Conservation (phyloP, 2,888 invertebrate genomes). For the Strigamia crassipes region DNA sequence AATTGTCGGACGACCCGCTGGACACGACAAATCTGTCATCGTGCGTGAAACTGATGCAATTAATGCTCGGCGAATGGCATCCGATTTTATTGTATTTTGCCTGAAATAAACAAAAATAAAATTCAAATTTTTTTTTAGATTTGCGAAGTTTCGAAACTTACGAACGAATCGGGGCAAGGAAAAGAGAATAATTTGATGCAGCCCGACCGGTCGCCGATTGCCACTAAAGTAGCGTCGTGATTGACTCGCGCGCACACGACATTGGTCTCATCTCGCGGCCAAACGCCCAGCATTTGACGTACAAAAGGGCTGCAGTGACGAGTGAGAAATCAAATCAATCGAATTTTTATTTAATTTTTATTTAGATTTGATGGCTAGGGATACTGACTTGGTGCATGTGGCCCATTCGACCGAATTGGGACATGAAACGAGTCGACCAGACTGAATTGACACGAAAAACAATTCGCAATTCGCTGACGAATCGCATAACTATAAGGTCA, state of each 20-base stretch:
- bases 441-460: neutral
- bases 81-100: conserved; percentile 39
- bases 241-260: conserved; percentile 59
- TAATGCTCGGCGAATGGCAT: neutral
- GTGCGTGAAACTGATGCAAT: conserved; percentile 28
- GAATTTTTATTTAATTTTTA: no score
- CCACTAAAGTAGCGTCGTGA: conserved; percentile 56
- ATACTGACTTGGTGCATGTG: neutral
- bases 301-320: neutral
- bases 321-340: neutral
- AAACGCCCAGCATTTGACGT: neutral
- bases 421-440: neutral
- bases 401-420: neutral
- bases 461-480: neutral
- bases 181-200: conserved; percentile 61
- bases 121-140: neutral
- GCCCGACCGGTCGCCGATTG: conserved; percentile 60
- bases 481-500: neutral
- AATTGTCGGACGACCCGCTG: neutral
- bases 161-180: conserved; percentile 56
- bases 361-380: no score
- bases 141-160: neutral
- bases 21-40: conserved; percentile 43
- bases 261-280: conserved; percentile 52
- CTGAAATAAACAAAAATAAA: neutral